Evolutionary conservation across 1,140 invertebrate genomes (phyloP).

Genomic region (Limonius californicus): DNA sequence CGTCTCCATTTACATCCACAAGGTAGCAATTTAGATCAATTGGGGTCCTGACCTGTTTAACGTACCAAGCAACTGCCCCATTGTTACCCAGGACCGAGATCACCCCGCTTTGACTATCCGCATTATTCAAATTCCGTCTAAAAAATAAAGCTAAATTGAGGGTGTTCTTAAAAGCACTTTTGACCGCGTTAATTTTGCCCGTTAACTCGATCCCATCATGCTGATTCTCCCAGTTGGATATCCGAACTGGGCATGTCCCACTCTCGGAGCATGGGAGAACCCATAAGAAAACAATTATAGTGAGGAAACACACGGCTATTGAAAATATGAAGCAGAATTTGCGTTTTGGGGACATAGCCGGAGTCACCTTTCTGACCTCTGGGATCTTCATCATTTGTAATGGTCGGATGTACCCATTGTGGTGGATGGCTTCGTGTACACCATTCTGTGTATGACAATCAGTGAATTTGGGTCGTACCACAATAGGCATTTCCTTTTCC

Average conservation of each 20-base stretch:
- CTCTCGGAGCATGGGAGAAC: constrained; percentile 65
- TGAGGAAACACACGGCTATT: constrained; percentile 64
- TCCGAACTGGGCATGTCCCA: constrained; percentile 58
- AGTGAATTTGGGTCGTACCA: neutral
- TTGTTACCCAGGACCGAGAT: constrained; percentile 59
- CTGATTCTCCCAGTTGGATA: constrained; percentile 65
- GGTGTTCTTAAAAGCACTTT: constrained; percentile 54
- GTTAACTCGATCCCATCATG: constrained; percentile 69
- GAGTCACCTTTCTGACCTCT: constrained; percentile 23
- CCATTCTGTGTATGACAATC: constrained; percentile 35
- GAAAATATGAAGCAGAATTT: constrained; percentile 60
- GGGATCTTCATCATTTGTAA: constrained; percentile 54
- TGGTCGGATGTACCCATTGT: constrained; percentile 51
- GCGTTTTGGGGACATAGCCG: constrained; percentile 60
- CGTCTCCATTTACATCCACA: constrained; percentile 65
- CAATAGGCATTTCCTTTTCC: constrained; percentile 59
- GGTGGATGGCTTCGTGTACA: constrained; percentile 40
- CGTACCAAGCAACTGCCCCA: constrained; percentile 62
- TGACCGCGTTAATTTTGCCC: constrained; percentile 65
- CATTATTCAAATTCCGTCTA: constrained; percentile 57
- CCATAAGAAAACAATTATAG: constrained; percentile 70
- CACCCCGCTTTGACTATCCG: constrained; percentile 49
- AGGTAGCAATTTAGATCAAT: constrained; percentile 65
- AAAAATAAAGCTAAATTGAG: constrained; percentile 68
- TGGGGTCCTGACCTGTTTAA: constrained; percentile 58